Evolutionary conservation across 2,888 invertebrate species (phyloP).

Genomic region (Alentia gelatinosa): DNA sequence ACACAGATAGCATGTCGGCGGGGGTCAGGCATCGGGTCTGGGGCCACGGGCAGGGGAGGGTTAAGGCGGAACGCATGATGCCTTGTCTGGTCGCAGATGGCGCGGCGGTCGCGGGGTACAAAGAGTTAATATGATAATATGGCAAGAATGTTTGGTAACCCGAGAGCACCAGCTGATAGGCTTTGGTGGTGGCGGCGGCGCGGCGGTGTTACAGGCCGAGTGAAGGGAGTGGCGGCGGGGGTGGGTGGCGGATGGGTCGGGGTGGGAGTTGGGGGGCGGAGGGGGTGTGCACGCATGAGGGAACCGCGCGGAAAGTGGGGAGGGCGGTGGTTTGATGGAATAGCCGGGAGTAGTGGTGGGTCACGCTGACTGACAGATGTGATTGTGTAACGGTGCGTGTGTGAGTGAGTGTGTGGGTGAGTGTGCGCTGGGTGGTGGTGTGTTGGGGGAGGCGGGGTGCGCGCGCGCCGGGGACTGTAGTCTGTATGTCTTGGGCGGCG

Average conservation of each 20-base stretch:
- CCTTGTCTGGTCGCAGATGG: constrained; percentile 48
- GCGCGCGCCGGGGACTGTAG: neutral
- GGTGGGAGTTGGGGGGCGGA: neutral
- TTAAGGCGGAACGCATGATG: constrained; percentile 48
- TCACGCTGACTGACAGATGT: constrained; percentile 40
- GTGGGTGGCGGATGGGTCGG: neutral
- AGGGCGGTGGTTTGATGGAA: constrained; percentile 39
- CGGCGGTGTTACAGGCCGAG: neutral
- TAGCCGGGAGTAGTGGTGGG: constrained; percentile 48
- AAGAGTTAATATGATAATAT: constrained; percentile 54
- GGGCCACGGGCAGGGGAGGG: constrained; percentile 4
- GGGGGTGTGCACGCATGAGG: neutral
- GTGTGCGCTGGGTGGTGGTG: neutral
- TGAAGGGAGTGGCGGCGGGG: neutral
- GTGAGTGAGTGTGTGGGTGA: constrained; percentile 6
- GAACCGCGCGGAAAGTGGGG: neutral
- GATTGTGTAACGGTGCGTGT: constrained; percentile 44
- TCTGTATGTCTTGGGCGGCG: constrained; percentile 33
- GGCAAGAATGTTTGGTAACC: constrained; percentile 52
- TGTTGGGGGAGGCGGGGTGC: neutral
- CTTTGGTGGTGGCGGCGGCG: neutral
- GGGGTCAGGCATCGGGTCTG: constrained; percentile 17
- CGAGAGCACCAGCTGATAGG: constrained; percentile 51
- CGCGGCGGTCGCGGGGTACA: constrained; percentile 8
- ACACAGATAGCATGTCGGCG: constrained; percentile 8